A percentile compares a stretch with the other conserved stretches of the same genome.
phyloP scores from a whole-genome alignment of 2,797 vertebrate genomes.

The Aulostomus chinensis region DNA sequence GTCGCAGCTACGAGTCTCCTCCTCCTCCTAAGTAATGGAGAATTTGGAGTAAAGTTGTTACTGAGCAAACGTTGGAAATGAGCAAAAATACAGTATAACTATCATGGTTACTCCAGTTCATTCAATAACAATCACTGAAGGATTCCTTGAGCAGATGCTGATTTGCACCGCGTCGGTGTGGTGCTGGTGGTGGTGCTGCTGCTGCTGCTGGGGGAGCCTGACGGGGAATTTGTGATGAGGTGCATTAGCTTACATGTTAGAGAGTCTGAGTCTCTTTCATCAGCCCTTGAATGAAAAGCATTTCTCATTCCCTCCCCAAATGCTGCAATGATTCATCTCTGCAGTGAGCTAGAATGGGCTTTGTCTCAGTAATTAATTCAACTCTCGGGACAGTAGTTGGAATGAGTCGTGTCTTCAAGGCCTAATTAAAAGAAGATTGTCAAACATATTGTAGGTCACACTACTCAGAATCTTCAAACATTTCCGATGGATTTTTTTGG shows the following conservation, averaged over 20 bases:
- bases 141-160: conserved; percentile 31
- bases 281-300: conserved; percentile 63
- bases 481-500: conserved; percentile 45
- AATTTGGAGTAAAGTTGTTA: too few species aligned
- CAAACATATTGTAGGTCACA: conserved; percentile 76
- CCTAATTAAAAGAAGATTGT: conserved; percentile 80
- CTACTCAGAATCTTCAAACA: conserved; percentile 55
- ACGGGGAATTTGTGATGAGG: conserved; percentile 38
- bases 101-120: too few species aligned
- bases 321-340: conserved; percentile 73
- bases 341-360: conserved; percentile 69
- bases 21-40: too few species aligned
- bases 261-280: conserved; percentile 58
- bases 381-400: conserved; percentile 74
- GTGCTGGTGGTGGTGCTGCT: too few species aligned
- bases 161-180: conserved; percentile 21
- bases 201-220: conserved; percentile 15
- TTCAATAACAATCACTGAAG: conserved; percentile 3
- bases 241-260: conserved; percentile 51
- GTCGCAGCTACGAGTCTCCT: too few species aligned
- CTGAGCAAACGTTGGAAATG: too few species aligned
- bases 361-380: conserved; percentile 79
- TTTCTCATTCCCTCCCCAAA: conserved; percentile 73
- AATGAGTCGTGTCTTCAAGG: conserved; percentile 74
- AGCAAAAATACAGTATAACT: too few species aligned